Base-by-base conservation (phyloP, 2,113 vertebrate species). In the Cephalopterus ornatus region DNA sequence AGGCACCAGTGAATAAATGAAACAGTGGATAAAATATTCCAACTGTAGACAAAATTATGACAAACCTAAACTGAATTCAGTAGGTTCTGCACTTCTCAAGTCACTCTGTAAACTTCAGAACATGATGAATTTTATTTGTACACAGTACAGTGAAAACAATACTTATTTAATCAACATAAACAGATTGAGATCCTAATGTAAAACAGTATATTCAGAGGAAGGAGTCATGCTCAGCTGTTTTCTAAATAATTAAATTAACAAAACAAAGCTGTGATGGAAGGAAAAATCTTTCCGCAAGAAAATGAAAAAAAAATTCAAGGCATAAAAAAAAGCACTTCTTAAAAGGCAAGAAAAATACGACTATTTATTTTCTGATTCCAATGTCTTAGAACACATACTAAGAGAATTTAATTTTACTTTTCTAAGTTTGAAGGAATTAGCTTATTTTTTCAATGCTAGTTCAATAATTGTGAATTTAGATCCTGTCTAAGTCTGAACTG, bases 141-240 rank as follows among this genome's bases (percentile, higher is more conserved):
- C 80, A 87, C 6, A n/a, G 44, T 84, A 79, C 10, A 66, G 19
- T 88, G 62, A 96, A 91, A 87, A 59, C 12, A 78, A 59, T 79
- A 76, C 27, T 80, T 80, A 65, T 14, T 85, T 76, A 96, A 94
- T 97, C 74, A 88, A 97, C 90, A 78, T 42, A 65, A 89, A 92
- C 39, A 94, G 79, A 94, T 68, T 68, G 37, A 35, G 14, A 30
- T 78, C 26, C 75, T 96, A 86, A 71, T 82, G 52, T 58, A 95
- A 93, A 66, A 44, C 44, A 88, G 23, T 39, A 56, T 14, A 83
- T 65, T 88, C 42, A 78, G 65, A 93, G 28, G 33, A 90, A 79
- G 11, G 19, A 67, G 26, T 41, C 47, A 90, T 83, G 37, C 33
- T 95, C 35, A 65, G 66, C 23, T 89, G 8, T 71, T 61, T 95